These are phyloP conservation scores for Lamprotornis superbus DNA, from an alignment of 2,113 vertebrate species.

Conservation along the genomic window DNA sequence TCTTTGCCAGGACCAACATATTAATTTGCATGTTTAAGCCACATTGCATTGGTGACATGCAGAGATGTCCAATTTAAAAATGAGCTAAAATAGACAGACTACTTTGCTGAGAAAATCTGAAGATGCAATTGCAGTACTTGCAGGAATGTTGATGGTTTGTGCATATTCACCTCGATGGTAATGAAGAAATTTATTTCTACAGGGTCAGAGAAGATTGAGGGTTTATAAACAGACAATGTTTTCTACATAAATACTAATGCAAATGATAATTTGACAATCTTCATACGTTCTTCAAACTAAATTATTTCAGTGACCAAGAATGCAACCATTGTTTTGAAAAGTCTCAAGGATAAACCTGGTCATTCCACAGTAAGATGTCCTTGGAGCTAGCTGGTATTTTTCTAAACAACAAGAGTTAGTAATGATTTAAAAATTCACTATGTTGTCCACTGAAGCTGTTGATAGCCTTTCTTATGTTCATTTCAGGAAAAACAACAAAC, in stretches of 20 bases:
- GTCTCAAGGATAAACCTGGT: not conserved
- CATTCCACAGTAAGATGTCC: not conserved
- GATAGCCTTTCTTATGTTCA: not conserved
- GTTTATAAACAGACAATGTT: not conserved
- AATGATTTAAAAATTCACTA: not conserved
- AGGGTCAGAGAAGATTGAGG: not conserved
- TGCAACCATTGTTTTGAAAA: not conserved
- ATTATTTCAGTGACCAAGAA: not conserved
- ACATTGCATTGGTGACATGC: not conserved
- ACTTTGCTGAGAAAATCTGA: not conserved
- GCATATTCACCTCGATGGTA: not conserved
- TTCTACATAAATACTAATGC: not conserved
- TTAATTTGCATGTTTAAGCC: not conserved
- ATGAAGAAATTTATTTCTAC: not conserved
- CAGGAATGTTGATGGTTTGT: not conserved
- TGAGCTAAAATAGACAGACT: not conserved
- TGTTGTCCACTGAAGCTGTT: not conserved
- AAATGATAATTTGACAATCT: not conserved
- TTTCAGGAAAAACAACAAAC: not conserved
- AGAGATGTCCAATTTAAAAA: not conserved
- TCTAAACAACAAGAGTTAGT: not conserved
- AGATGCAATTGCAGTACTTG: not conserved
- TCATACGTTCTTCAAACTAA: not conserved
- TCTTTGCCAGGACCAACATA: not conserved
- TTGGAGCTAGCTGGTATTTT: not conserved